Evolutionary conservation across 64 coral and sea anemone species (phyloP).

Genomic region (Stylophora pistillata): DNA sequence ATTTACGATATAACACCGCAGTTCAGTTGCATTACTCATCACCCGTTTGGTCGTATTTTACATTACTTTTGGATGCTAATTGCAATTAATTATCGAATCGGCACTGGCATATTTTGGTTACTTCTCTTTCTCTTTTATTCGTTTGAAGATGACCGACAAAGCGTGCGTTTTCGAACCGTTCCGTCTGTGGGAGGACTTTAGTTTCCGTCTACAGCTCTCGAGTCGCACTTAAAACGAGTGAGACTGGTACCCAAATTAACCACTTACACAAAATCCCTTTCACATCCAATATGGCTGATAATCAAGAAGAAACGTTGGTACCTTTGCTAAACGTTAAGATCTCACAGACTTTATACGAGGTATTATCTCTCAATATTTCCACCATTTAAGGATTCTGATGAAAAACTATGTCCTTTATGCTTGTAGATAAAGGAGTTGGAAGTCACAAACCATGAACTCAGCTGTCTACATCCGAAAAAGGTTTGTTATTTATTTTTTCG

Average conservation of each 20-base stretch:
- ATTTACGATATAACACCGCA: too few species aligned
- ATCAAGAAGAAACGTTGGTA: background rate
- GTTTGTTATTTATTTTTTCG: background rate
- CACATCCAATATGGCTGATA: conserved; percentile 5
- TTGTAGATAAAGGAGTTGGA: conserved; percentile 7
- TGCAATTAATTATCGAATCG: too few species aligned
- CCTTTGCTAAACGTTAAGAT: background rate
- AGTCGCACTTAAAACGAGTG: background rate
- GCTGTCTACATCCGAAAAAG: conserved; percentile 1
- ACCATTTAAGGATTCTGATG: background rate
- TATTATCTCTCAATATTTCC: background rate
- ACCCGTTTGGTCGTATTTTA: too few species aligned
- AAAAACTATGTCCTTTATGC: background rate
- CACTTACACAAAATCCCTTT: too few species aligned
- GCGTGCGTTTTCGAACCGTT: too few species aligned
- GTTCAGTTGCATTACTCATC: too few species aligned
- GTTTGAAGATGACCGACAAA: too few species aligned
- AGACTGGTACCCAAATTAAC: background rate
- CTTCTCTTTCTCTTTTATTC: too few species aligned
- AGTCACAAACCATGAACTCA: conserved; percentile 19
- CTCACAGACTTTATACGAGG: conserved; percentile 7
- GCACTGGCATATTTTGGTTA: too few species aligned
- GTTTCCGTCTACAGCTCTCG: too few species aligned
- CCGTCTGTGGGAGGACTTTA: too few species aligned
- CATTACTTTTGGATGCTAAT: too few species aligned